phyloP scores from a whole-genome alignment of 1,140 invertebrate species.

The Zaprionus inermis region DNA sequence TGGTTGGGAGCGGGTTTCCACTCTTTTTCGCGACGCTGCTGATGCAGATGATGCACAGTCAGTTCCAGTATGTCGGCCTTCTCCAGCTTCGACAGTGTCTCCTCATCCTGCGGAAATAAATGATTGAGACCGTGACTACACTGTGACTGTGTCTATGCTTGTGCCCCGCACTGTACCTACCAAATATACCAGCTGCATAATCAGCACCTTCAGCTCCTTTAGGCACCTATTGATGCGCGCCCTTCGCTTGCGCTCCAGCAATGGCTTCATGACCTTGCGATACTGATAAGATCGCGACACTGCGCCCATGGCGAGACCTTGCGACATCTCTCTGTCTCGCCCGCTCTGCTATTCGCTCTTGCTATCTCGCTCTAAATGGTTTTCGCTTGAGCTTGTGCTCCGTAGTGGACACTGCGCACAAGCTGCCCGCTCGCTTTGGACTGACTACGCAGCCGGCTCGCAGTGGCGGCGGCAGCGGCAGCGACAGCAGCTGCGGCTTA shows the following conservation, averaged over 20 bases:
- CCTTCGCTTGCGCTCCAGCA: slow-evolving; percentile 94
- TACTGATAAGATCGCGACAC: slow-evolving; percentile 86
- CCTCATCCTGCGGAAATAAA: slow-evolving; percentile 86
- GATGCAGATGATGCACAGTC: slow-evolving; percentile 92
- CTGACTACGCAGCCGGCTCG: background rate
- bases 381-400: background rate
- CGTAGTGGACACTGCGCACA: slow-evolving; percentile 1
- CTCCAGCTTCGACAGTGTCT: slow-evolving; percentile 90
- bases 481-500: background rate
- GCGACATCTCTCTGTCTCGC: background rate
- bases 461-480: background rate
- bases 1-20: background rate
- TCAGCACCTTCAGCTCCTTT: slow-evolving; percentile 93
- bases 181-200: slow-evolving; percentile 86
- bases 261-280: slow-evolving; percentile 89
- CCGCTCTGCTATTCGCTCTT: background rate
- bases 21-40: slow-evolving; percentile 84
- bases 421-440: slow-evolving; percentile 1
- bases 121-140: too few species aligned
- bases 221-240: slow-evolving; percentile 95
- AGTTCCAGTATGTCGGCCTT: slow-evolving; percentile 96
- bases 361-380: background rate
- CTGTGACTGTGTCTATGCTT: background rate
- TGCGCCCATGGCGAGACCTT: slow-evolving; percentile 22
- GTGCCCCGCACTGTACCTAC: slow-evolving; percentile 56